Conservation (phyloP, 2,113 vertebrate species). For the Chaetura pelagica region DNA sequence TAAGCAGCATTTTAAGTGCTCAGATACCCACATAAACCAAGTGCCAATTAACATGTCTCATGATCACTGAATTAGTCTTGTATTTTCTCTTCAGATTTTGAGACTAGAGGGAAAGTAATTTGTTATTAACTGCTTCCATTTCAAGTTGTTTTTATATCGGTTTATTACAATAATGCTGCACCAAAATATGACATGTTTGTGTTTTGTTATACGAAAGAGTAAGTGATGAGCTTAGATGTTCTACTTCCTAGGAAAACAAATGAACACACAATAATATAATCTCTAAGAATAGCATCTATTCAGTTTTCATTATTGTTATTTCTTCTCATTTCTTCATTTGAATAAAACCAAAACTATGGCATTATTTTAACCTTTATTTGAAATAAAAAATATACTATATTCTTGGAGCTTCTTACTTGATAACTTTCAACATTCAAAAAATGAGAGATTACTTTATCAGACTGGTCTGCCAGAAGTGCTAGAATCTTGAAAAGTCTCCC, state of each 20-base stretch:
- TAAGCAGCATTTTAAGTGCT: neutral
- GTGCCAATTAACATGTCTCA: neutral
- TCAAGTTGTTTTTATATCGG: neutral
- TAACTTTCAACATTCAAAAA: neutral
- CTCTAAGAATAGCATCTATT: neutral
- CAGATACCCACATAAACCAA: neutral
- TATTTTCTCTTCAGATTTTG: neutral
- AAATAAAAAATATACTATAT: neutral
- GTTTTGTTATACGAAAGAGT: neutral
- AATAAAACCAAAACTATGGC: no score
- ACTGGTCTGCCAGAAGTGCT: neutral
- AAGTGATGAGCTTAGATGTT: neutral
- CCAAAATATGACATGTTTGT: neutral
- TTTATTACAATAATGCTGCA: neutral
- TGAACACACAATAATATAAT: neutral
- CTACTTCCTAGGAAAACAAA: neutral
- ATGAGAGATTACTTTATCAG: neutral
- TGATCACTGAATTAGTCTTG: neutral
- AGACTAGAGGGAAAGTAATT: neutral
- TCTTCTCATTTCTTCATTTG: neutral
- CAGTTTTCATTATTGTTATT: neutral
- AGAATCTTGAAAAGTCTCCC: neutral
- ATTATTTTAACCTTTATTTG: neutral
- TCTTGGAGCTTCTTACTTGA: neutral
- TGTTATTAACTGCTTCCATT: neutral